These are phyloP conservation scores for Crenuchus spilurus DNA, from an alignment of 2,797 vertebrate species.

Conservation along the genomic window DNA sequence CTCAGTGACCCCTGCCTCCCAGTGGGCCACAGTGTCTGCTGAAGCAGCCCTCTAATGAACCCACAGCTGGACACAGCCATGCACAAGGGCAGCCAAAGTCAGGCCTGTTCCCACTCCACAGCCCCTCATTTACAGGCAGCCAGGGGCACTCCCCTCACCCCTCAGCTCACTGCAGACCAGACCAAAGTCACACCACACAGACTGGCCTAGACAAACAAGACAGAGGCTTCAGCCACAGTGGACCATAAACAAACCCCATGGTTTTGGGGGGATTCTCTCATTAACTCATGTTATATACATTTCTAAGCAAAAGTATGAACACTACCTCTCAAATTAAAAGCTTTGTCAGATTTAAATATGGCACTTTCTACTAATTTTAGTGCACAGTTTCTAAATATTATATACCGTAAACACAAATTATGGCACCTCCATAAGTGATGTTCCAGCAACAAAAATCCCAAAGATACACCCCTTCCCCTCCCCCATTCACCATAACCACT, in stretches of 20 bases:
- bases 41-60: constrained; percentile 75
- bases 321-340: too few relatives aligned
- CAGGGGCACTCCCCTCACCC: neutral
- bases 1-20: constrained; percentile 70
- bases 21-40: constrained; percentile 75
- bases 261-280: neutral
- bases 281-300: too few relatives aligned
- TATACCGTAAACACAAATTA: too few relatives aligned
- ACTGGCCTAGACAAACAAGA: constrained; percentile 1
- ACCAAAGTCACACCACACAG: neutral
- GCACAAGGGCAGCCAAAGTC: constrained; percentile 79
- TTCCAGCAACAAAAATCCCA: too few relatives aligned
- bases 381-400: too few relatives aligned
- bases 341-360: too few relatives aligned
- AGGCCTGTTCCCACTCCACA: constrained; percentile 63
- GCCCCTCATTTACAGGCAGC: constrained; percentile 37
- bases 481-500: too few relatives aligned
- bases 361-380: too few relatives aligned
- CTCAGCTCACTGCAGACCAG: neutral
- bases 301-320: too few relatives aligned
- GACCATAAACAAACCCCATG: neutral
- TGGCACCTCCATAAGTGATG: too few relatives aligned
- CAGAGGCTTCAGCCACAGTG: neutral
- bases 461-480: too few relatives aligned
- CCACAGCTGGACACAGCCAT: constrained; percentile 74